phyloP scores from a whole-genome alignment of 2,113 vertebrate genomes.

The Drymodes brunneopygia region DNA sequence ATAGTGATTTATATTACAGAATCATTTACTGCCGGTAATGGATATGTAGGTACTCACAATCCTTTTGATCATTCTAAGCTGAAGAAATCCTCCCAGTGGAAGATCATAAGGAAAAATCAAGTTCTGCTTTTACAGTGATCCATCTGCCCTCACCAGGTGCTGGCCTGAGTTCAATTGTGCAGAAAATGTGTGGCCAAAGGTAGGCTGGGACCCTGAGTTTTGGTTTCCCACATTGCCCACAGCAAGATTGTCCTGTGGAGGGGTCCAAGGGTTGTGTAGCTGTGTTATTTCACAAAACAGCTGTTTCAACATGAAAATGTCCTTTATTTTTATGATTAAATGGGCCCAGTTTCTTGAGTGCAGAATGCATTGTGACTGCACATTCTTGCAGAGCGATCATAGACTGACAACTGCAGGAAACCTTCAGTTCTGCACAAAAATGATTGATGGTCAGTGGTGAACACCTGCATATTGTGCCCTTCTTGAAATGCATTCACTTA shows the following conservation, averaged over 20 bases:
- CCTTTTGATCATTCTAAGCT: background rate
- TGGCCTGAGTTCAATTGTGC: background rate
- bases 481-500: background rate
- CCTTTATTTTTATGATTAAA: background rate
- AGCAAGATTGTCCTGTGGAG: background rate
- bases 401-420: background rate
- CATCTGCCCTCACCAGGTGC: background rate
- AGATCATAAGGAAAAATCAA: background rate
- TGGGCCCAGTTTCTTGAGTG: background rate
- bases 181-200: background rate
- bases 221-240: rapidly evolving
- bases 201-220: background rate
- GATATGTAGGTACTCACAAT: background rate
- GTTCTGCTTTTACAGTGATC: background rate
- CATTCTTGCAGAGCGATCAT: background rate
- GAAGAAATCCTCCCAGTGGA: background rate
- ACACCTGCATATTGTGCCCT: background rate
- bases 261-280: background rate
- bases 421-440: background rate
- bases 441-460: constrained; percentile 12
- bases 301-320: background rate
- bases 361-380: background rate
- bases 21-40: background rate
- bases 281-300: background rate
- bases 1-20: background rate